Base-by-base conservation (phyloP, 2,113 vertebrate species). In the Corydoras maculifer region DNA sequence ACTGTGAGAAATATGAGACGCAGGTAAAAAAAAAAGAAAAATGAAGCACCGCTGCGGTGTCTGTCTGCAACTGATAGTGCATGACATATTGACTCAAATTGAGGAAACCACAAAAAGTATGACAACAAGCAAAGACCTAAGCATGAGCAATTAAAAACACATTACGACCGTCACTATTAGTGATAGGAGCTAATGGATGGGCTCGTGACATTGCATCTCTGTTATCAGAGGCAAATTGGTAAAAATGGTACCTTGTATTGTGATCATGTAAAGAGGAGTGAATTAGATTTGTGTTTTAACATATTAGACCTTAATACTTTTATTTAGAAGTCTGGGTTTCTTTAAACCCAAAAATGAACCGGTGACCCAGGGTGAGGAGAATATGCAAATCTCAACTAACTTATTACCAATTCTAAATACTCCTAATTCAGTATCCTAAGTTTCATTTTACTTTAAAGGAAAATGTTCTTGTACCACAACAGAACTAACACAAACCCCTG, bases 81-180 rank as follows among this genome's bases (percentile, higher is more conserved):
- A 75, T 78, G 80, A 85, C 76, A 77, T 77, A 83, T 77, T 65
- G 79, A 74, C 58, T 68, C 2, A 15, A 51, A 60, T n/a, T 15
- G 31, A 65, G 57, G 18, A 49, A 78, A 80, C 79, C 70, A 68
- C 29, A 69, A 69, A 29, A 60, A 73, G 69, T 81, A 6, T 25
- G 66, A n/a, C 13, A 74, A 50, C 12, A 69, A 50, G 68, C 18
- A 49, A 43, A 57, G 70, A 82, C 68, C 69, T 72, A 79, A 82
- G 82, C 81, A 78, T 68, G 48, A 7, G 83, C 79, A 87, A 87
- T 88, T 86, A 85, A 86, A 88, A 82, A 80, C 77, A 62, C 87
- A 86, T 88, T 81, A 81, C 62, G 58, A 62, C 64, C 61, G 77
- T 78, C 74, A 79, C 73, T 81, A 81, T 80, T 68, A 65, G 57